Evolutionary conservation across 2,888 invertebrate species (phyloP), one percentile per base, ranked within the genome.

Genomic region (Agonopterix subpropinquella): DNA sequence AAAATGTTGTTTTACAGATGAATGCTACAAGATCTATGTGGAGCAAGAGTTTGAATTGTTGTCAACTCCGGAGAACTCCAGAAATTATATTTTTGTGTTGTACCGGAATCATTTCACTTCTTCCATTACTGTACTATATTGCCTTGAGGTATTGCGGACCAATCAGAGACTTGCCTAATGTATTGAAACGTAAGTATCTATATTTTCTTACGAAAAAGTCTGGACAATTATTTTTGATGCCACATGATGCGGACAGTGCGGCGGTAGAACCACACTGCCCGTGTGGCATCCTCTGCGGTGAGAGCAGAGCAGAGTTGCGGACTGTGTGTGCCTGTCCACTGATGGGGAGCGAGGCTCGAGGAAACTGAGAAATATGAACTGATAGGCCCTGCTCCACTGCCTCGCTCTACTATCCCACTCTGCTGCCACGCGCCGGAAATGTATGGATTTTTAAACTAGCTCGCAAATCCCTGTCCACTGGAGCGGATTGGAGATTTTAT

Each of bases 21-120:
- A 92, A 93, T 73, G 79, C 84, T 3, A 92, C 92, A 44, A 87
- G 92, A 66, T 84, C 77, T 50, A 80, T 85, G 51, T 93, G 92
- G 93, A 92, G 92, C 64, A 82, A 87, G 62, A 71, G 63, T 43
- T 73, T 89, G 8, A 86, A 89, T 45, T 93, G 93, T 65, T 90
- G 91, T 57, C 82, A 87, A 60, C 77, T 89, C 45, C 77, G 91
- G 59, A 82, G 77, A 65, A 84, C 89, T 56, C 87, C 90, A 51
- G 91, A 92, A 80, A 66, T 89, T 48, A 70, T 89, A 57, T 91
- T 92, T 64, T 73, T 92, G 52, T 77, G 83, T 43, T 88, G 89
- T 52, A 82, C 91, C 49, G 80, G 77, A 37, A 63, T 89, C 8
- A 87, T 92, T 56, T 77, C 89, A 39, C 51, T 84, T 36, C 55